phyloP scores from a whole-genome alignment of 2,797 vertebrate genomes.

The Pogonophryne albipinna region DNA sequence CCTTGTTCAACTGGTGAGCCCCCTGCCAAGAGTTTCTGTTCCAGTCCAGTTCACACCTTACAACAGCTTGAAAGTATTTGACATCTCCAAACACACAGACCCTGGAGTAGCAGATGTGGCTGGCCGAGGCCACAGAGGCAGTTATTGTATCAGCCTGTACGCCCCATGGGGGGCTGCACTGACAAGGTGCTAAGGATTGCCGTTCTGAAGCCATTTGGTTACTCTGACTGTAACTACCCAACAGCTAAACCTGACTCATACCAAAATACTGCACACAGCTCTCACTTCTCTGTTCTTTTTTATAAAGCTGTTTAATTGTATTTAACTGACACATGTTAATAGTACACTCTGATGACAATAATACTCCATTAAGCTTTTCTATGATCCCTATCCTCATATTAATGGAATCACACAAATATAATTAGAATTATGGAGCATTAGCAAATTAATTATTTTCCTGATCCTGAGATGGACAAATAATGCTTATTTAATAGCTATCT shows the following conservation, averaged over 20 bases:
- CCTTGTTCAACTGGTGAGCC: slow-evolving; percentile 66
- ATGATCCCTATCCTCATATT: slow-evolving; percentile 63
- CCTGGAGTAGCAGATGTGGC: slow-evolving; percentile 80
- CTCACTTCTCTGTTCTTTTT: slow-evolving; percentile 17
- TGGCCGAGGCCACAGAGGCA: slow-evolving; percentile 73
- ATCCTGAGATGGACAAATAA: slow-evolving; percentile 36
- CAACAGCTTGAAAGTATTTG: slow-evolving; percentile 85
- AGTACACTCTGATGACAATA: slow-evolving; percentile 46
- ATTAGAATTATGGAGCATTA: slow-evolving; percentile 42
- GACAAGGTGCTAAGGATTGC: slow-evolving; percentile 66
- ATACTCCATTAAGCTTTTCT: slow-evolving; percentile 54
- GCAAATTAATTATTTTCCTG: slow-evolving; percentile 42
- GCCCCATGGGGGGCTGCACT: slow-evolving; percentile 55
- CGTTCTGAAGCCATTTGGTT: slow-evolving; percentile 66
- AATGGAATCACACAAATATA: slow-evolving; percentile 51
- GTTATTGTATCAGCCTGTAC: slow-evolving; percentile 75
- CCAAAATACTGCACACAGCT: slow-evolving; percentile 14
- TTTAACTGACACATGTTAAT: slow-evolving; percentile 51
- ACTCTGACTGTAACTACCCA: slow-evolving; percentile 52
- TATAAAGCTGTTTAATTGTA: slow-evolving; percentile 39
- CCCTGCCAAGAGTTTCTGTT: slow-evolving; percentile 79
- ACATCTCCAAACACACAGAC: slow-evolving; percentile 81
- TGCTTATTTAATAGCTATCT: slow-evolving; percentile 4
- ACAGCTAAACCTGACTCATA: slow-evolving; percentile 31
- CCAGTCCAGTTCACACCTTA: slow-evolving; percentile 85